Evolutionary conservation across 2,797 vertebrate species (phyloP), one percentile per base, ranked within the genome.

Genomic region (Falco concolor): DNA sequence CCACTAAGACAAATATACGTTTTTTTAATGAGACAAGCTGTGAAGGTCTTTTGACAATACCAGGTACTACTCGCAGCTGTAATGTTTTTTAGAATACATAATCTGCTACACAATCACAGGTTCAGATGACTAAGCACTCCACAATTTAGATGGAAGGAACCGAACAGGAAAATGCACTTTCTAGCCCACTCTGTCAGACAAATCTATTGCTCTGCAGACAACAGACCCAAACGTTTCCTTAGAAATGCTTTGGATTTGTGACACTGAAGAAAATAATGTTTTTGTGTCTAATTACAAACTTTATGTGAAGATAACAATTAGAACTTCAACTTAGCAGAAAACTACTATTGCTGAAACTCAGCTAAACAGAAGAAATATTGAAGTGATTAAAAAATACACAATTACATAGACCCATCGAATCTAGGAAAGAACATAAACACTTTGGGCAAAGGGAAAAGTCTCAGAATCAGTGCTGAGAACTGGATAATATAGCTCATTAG

Each of bases 51-150:
- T 72, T 81, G 61, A 84, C 5, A 24, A 74, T 22, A 80, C 49
- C 38, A 81, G 57, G 28, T 74, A 85, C 82, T 60, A 61, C 49
- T 88, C 92, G 92, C 34, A 95, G 84, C 42, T 64, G 7, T 16
- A 81, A 86, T 45, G 30, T 9, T 36, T 96, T 94, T 87, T 70
- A 94, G 68, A 89, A 92, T 86, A 93, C 60, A 42, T 60, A 60
- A 94, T 49, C 52, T 65, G 60, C 81, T 38, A 60, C 22, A 88
- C 80, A 81, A 84, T 86, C 91, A 68, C 59, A 65, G 88, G 76
- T 84, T 93, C 77, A 81, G 61, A 73, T 91, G 83, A 93, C 82
- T 91, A 87, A 72, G 56, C 68, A 74, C 64, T 91, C 72, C 76
- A 80, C 69, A 94, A 67, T 54, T 89, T 42, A 52, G 38, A 89